Evolutionary conservation across 1,140 invertebrate species (phyloP).

Genomic region (Megathymus violae): DNA sequence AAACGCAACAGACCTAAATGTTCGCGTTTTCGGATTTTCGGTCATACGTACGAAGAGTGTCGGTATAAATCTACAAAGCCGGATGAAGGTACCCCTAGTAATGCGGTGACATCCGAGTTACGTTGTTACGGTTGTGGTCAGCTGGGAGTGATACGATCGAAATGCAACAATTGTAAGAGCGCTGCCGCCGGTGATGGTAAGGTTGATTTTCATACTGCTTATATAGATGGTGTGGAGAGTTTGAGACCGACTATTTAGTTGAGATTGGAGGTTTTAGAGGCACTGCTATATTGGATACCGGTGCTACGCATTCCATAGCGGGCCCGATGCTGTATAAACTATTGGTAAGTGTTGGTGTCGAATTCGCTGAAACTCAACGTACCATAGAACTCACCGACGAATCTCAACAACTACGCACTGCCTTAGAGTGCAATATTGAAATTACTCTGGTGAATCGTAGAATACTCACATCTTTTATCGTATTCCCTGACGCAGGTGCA

Average conservation of each 20-base stretch:
- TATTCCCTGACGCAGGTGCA: slow-evolving; percentile 18
- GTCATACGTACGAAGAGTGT: slow-evolving; percentile 5
- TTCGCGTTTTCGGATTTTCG: background rate
- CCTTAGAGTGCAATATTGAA: background rate
- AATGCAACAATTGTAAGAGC: slow-evolving; percentile 23
- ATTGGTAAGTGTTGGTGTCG: slow-evolving; percentile 1
- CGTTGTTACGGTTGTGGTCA: slow-evolving; percentile 42
- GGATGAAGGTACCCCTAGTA: background rate
- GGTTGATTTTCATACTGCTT: slow-evolving; percentile 9
- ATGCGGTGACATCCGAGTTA: background rate
- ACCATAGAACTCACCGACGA: slow-evolving; percentile 25
- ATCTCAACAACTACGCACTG: slow-evolving; percentile 11
- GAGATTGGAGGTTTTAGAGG: slow-evolving; percentile 8
- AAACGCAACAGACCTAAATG: slow-evolving; percentile 11
- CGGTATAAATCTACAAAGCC: background rate
- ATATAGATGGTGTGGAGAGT: background rate
- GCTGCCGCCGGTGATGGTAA: background rate
- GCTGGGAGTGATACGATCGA: slow-evolving; percentile 35
- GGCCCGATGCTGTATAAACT: slow-evolving; percentile 12
- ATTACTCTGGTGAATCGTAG: slow-evolving; percentile 4
- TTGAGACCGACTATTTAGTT: slow-evolving; percentile 4
- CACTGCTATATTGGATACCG: slow-evolving; percentile 30
- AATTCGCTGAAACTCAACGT: slow-evolving; percentile 8
- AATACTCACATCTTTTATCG: slow-evolving; percentile 16
- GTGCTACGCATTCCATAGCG: slow-evolving; percentile 34